Conservation (phyloP, 2,113 vertebrate species). For the Aphelocoma coerulescens region DNA sequence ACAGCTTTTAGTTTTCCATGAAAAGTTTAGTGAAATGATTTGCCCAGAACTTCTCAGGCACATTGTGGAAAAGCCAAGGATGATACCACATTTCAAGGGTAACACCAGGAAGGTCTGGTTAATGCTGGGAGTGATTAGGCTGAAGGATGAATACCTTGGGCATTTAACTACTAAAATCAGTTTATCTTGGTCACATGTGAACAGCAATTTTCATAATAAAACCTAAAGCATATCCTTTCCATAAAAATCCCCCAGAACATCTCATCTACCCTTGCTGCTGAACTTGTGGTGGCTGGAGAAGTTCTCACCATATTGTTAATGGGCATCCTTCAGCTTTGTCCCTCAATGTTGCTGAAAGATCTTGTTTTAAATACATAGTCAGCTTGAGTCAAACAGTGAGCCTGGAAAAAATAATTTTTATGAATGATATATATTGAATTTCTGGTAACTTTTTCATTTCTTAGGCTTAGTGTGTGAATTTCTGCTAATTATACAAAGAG, state of each 20-base stretch:
- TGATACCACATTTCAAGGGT: background rate
- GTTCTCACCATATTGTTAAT: background rate
- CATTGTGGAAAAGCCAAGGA: background rate
- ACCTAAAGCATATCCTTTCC: background rate
- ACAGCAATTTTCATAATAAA: background rate
- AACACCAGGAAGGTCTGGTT: background rate
- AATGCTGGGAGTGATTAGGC: background rate
- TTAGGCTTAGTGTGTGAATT: background rate
- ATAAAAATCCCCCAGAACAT: background rate
- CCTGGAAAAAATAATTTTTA: background rate
- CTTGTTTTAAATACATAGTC: background rate
- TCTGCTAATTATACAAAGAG: background rate
- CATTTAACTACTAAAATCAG: background rate
- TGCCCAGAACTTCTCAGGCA: background rate
- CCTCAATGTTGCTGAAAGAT: background rate
- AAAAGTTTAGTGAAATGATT: background rate
- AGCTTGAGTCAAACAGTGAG: background rate
- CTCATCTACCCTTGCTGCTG: background rate
- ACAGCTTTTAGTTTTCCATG: background rate
- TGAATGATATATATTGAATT: background rate
- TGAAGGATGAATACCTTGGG: background rate
- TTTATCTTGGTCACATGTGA: background rate
- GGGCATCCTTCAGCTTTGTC: background rate
- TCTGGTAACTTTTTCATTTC: background rate
- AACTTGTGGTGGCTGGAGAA: background rate